A percentile compares a stretch with the other conserved stretches of the same genome.
These are phyloP conservation scores for Strigamia transsilvanica DNA, from an alignment of 2,888 invertebrate genomes.

Conservation along the genomic window DNA sequence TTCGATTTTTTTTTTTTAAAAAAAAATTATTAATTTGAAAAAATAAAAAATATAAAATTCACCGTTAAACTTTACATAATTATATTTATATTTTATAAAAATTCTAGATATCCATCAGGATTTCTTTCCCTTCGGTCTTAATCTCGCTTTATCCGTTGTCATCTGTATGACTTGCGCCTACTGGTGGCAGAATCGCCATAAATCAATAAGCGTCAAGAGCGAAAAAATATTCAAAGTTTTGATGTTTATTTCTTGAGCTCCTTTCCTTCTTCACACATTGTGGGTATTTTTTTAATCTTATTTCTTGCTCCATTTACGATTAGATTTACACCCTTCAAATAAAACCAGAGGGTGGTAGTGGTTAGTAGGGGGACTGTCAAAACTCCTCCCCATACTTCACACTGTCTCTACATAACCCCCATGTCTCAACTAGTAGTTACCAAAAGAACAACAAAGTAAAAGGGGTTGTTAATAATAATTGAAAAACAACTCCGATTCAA, in stretches of 20 bases:
- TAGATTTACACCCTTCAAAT: conserved; percentile 35
- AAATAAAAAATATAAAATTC: no score
- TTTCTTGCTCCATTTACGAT: conserved; percentile 42
- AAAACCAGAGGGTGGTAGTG: conserved; percentile 38
- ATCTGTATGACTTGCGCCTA: conserved; percentile 20
- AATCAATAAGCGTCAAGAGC: not conserved
- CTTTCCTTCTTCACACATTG: not conserved
- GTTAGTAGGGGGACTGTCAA: conserved; percentile 41
- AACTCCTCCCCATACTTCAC: conserved; percentile 41
- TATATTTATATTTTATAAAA: not conserved
- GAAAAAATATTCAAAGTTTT: not conserved
- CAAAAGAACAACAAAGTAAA: conserved; percentile 7
- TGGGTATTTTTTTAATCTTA: conserved; percentile 33
- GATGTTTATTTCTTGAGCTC: not conserved
- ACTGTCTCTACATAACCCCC: conserved; percentile 17
- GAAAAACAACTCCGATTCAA: conserved; percentile 6
- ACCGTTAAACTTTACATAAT: no score
- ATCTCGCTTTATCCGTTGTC: not conserved
- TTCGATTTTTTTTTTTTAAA: not conserved
- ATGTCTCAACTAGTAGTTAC: conserved; percentile 39
- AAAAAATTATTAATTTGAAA: no score
- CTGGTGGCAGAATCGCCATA: conserved; percentile 12
- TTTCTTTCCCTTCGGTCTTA: not conserved
- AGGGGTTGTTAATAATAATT: not conserved
- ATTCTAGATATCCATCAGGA: not conserved